Conservation (phyloP, 2,888 invertebrate genomes). For the Drosophila kuntzei region DNA sequence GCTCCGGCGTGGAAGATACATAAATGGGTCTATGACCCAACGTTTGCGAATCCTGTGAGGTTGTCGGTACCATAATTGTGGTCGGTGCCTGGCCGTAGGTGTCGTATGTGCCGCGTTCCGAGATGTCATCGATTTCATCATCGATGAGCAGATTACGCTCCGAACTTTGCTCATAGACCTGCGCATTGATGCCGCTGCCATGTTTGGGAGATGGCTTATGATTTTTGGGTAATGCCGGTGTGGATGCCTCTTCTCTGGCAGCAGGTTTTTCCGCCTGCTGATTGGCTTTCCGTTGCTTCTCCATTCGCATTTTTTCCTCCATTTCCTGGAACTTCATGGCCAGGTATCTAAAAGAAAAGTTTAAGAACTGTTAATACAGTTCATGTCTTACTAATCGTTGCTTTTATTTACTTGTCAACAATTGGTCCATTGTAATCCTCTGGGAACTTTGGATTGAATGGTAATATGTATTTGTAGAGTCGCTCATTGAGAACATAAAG, state of each 20-base stretch:
- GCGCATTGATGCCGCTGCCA: conserved; percentile 77
- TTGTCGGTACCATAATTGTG: conserved; percentile 57
- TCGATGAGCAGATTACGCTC: conserved; percentile 84
- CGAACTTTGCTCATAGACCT: conserved; percentile 84
- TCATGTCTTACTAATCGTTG: neutral
- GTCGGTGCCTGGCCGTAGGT: conserved; percentile 66
- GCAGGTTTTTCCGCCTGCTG: conserved; percentile 76
- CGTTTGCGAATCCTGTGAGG: conserved; percentile 53
- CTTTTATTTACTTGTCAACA: conserved; percentile 90
- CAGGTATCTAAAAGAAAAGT: conserved; percentile 88
- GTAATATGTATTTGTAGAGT: conserved; percentile 94
- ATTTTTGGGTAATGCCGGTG: conserved; percentile 48
- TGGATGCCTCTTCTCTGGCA: conserved; percentile 73
- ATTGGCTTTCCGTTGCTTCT: conserved; percentile 87
- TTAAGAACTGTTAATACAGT: neutral
- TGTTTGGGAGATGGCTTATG: conserved; percentile 61
- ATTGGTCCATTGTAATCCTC: conserved; percentile 95
- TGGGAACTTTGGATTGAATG: conserved; percentile 94
- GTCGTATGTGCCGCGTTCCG: conserved; percentile 78
- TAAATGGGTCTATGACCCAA: conserved; percentile 81
- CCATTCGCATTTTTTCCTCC: conserved; percentile 92
- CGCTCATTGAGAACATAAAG: conserved; percentile 95
- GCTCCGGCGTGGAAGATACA: conserved; percentile 81
- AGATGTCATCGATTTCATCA: conserved; percentile 83
- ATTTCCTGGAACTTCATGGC: conserved; percentile 94